phyloP scores from a whole-genome alignment of 2,797 vertebrate genomes.

The Rhodeus uyekii region DNA sequence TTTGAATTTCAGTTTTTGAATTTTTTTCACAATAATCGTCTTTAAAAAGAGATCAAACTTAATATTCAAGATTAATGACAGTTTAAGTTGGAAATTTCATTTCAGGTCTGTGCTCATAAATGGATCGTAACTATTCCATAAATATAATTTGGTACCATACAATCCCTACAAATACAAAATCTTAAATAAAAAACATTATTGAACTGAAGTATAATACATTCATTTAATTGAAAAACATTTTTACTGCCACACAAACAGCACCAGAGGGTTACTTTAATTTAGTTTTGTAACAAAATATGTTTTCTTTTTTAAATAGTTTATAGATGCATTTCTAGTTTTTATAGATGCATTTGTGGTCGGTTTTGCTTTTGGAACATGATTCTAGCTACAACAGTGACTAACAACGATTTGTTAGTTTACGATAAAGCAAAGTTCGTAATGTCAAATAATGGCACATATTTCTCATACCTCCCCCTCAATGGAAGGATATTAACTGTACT shows the following conservation, averaged over 20 bases:
- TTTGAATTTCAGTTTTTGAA: too few relatives aligned
- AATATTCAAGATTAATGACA: too few relatives aligned
- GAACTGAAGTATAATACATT: too few relatives aligned
- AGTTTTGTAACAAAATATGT: background rate
- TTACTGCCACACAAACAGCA: background rate
- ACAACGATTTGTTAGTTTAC: background rate
- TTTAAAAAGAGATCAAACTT: too few relatives aligned
- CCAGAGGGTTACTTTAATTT: background rate
- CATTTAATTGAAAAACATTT: background rate
- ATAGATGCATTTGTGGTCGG: too few relatives aligned
- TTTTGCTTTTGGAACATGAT: background rate
- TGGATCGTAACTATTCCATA: too few relatives aligned
- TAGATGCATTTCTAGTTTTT: background rate
- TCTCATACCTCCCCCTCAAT: background rate
- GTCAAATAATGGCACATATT: background rate
- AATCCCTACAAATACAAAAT: too few relatives aligned
- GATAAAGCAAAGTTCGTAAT: background rate
- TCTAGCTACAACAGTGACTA: background rate
- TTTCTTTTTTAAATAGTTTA: background rate
- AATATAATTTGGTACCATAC: too few relatives aligned
- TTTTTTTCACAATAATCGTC: too few relatives aligned
- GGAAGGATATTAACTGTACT: constrained; percentile 24
- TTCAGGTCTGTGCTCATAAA: too few relatives aligned
- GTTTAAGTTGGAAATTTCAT: too few relatives aligned
- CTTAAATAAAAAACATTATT: too few relatives aligned